Conservation (phyloP, 2,113 vertebrate genomes). For the Sus scrofa region T2T-Sscrofa CM000817.6:168294001-168294500, state of each 20-base stretch:
- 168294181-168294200: background rate
- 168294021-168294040: background rate
- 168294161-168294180: background rate
- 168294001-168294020: background rate
- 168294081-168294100: background rate
- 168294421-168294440: conserved; percentile 19
- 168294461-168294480: conserved; percentile 32
- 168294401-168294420: background rate
- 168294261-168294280: background rate
- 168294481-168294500: background rate
- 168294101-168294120: background rate
- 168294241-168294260: background rate
- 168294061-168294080: background rate
- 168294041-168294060: background rate
- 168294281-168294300: background rate
- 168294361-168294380: background rate
- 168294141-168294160: background rate
- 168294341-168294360: conserved; percentile 25
- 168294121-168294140: conserved; percentile 39
- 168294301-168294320: background rate
- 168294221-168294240: background rate
- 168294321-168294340: background rate
- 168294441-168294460: background rate
- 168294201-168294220: conserved; percentile 35
- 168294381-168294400: background rate